These are phyloP conservation scores for Pogonus chalceus DNA, from an alignment of 1,140 invertebrate genomes.

Conservation along the genomic window DNA sequence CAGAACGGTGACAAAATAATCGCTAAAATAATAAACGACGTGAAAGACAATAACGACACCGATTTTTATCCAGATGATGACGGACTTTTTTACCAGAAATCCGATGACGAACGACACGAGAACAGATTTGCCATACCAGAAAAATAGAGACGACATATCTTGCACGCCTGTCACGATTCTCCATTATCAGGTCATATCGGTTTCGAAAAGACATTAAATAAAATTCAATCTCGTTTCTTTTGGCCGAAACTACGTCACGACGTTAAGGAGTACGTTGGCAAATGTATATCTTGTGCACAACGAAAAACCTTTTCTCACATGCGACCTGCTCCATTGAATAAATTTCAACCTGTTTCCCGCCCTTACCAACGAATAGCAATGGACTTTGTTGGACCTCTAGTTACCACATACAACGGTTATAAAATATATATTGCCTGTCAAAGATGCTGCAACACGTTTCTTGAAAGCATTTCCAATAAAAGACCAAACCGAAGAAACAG, in stretches of 20 bases:
- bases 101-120: slow-evolving; percentile 3
- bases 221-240: slow-evolving; percentile 12
- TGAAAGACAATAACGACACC: background rate
- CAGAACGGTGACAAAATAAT: background rate
- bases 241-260: slow-evolving; percentile 19
- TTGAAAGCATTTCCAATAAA: slow-evolving; percentile 18
- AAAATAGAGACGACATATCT: background rate
- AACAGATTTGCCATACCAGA: slow-evolving; percentile 9
- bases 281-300: slow-evolving; percentile 15
- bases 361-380: slow-evolving; percentile 25
- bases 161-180: slow-evolving; percentile 11
- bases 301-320: slow-evolving; percentile 13
- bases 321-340: slow-evolving; percentile 14
- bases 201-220: slow-evolving; percentile 14
- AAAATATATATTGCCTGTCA: slow-evolving; percentile 32
- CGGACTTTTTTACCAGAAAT: slow-evolving; percentile 7
- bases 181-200: slow-evolving; percentile 17
- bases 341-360: background rate
- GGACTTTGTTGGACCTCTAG: slow-evolving; percentile 33
- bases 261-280: slow-evolving; percentile 13
- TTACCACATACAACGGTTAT: slow-evolving; percentile 19
- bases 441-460: slow-evolving; percentile 24
- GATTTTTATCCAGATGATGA: slow-evolving; percentile 11
- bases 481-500: slow-evolving; percentile 18
- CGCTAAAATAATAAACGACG: background rate